phyloP scores from a whole-genome alignment of 2,113 vertebrate species.

The Chamaetylas fuelleborni region DNA sequence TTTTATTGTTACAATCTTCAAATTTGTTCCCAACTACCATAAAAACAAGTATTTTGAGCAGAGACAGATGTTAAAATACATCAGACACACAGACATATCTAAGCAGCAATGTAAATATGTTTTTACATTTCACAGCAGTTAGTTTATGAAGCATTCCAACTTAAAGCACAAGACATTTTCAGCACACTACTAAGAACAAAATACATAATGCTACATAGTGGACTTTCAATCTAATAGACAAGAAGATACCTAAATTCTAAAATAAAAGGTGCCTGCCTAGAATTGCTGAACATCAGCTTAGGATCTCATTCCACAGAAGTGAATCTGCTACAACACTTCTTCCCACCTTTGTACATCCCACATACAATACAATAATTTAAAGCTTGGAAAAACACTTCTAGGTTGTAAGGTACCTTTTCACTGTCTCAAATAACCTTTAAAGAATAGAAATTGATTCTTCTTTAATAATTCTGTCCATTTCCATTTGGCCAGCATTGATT shows the following conservation, averaged over 20 bases:
- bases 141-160: not conserved
- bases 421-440: constrained; percentile 9
- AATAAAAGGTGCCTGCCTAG: not conserved
- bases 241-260: constrained; percentile 45
- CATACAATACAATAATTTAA: not conserved
- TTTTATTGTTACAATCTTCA: not conserved
- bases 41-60: not conserved
- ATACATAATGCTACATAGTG: not conserved
- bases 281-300: not conserved
- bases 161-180: not conserved
- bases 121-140: not conserved
- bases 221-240: constrained; percentile 3
- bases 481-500: constrained; percentile 1
- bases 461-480: constrained; percentile 14
- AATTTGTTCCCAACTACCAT: not conserved
- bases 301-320: constrained; percentile 6
- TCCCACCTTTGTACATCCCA: not conserved
- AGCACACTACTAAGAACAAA: not conserved
- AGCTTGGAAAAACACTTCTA: constrained; percentile 8
- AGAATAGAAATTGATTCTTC: not conserved
- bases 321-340: constrained; percentile 1
- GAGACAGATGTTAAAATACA: not conserved
- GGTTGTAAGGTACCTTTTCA: not conserved
- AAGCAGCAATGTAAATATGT: not conserved
- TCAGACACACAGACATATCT: not conserved